Conservation (phyloP, 2,888 invertebrate genomes). For the Tolmerus cingulatus region DNA sequence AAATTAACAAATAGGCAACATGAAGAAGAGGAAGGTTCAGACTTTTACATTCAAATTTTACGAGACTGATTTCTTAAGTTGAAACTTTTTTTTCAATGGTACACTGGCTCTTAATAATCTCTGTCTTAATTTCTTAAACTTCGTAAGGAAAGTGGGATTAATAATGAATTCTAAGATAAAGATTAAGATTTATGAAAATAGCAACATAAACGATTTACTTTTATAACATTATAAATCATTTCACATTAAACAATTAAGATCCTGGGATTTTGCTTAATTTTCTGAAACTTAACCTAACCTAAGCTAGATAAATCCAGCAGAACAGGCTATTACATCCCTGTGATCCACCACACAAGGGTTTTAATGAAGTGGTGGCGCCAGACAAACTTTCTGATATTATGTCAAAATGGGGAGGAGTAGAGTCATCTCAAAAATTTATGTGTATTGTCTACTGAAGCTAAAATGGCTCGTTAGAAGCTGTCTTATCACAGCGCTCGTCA, state of each 20-base stretch:
- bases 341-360: not conserved
- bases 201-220: not conserved
- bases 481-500: not conserved
- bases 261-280: not conserved
- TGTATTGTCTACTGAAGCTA: not conserved
- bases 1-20: too few species aligned
- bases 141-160: not conserved
- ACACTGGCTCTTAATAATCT: too few species aligned
- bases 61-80: too few species aligned
- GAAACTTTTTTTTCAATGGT: too few species aligned
- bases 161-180: not conserved
- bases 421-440: not conserved
- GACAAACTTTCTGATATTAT: not conserved
- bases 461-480: not conserved
- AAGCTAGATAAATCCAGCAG: not conserved
- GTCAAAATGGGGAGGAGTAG: not conserved
- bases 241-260: not conserved
- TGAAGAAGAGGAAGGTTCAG: too few species aligned
- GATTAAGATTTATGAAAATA: not conserved
- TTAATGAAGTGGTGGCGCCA: not conserved
- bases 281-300: not conserved
- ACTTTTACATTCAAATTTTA: too few species aligned
- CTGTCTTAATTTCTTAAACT: too few species aligned
- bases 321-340: not conserved
- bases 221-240: not conserved